Conservation (phyloP, 1,140 invertebrate species). For the Pseudobourletiella spinata region DNA sequence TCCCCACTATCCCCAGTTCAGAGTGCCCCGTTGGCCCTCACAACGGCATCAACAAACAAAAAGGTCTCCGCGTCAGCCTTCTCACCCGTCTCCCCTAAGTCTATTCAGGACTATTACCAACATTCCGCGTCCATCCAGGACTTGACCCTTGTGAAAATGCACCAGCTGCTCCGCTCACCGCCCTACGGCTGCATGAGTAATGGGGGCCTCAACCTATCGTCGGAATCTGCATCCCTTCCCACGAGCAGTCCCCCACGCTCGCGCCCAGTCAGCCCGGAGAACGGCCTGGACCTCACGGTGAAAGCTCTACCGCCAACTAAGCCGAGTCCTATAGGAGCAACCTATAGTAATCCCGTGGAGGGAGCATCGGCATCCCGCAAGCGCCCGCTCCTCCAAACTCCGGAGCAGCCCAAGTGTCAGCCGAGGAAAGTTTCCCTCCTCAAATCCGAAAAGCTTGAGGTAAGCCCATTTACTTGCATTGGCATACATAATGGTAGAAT, state of each 20-base stretch:
- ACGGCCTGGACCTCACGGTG: slow-evolving; percentile 43
- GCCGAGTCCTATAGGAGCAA: slow-evolving; percentile 40
- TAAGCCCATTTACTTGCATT: neutral
- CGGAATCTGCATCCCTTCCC: neutral
- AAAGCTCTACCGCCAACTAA: slow-evolving; percentile 39
- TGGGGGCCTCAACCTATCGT: neutral
- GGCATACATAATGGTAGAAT: neutral
- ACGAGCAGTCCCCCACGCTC: slow-evolving; percentile 1
- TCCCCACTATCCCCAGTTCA: slow-evolving; percentile 14
- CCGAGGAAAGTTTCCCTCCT: slow-evolving; percentile 7
- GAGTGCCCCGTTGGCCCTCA: slow-evolving; percentile 16
- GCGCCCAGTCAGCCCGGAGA: neutral
- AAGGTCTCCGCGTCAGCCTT: slow-evolving; percentile 20
- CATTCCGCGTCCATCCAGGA: slow-evolving; percentile 11
- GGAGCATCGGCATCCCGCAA: slow-evolving; percentile 7
- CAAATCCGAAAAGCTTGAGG: slow-evolving; percentile 10
- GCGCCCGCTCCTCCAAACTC: slow-evolving; percentile 3
- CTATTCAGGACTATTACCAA: neutral
- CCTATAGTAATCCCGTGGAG: neutral
- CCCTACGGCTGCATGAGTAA: slow-evolving; percentile 3
- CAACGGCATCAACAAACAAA: slow-evolving; percentile 3
- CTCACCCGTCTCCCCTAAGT: slow-evolving; percentile 30
- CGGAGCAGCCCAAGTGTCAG: neutral
- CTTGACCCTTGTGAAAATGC: slow-evolving; percentile 27
- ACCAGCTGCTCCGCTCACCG: slow-evolving; percentile 22